Evolutionary conservation across 2,797 vertebrate genomes (phyloP).

Genomic region (Gadopsis bispinosus): DNA sequence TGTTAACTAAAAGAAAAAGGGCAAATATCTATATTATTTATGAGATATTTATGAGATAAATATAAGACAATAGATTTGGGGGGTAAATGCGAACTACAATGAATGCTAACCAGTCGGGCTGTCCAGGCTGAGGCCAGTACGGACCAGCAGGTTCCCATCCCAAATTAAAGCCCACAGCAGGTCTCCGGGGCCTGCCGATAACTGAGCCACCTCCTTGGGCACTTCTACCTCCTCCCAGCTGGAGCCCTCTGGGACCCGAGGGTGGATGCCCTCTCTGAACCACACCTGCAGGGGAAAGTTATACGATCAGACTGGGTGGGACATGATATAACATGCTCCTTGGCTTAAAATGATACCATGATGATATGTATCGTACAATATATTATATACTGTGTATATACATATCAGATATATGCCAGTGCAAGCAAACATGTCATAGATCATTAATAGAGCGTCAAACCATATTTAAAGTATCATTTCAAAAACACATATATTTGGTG

Average conservation of each 20-base stretch:
- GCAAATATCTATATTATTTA: too few relatives aligned
- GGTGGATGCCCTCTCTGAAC: slow-evolving; percentile 93
- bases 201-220: slow-evolving; percentile 93
- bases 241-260: slow-evolving; percentile 93
- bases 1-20: neutral
- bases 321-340: neutral
- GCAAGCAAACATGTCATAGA: neutral
- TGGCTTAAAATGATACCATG: neutral
- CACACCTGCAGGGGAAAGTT: slow-evolving; percentile 86
- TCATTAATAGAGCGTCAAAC: neutral
- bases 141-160: slow-evolving; percentile 95
- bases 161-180: slow-evolving; percentile 96
- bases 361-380: too few relatives aligned
- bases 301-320: neutral
- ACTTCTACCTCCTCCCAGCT: slow-evolving; percentile 89
- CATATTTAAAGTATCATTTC: neutral
- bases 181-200: slow-evolving; percentile 93
- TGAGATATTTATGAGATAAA: too few relatives aligned
- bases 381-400: neutral
- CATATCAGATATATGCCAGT: neutral
- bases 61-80: too few relatives aligned
- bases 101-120: slow-evolving; percentile 83
- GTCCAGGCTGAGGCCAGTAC: slow-evolving; percentile 92
- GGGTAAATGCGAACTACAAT: neutral
- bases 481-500: neutral